Conservation (phyloP, 2,888 invertebrate species). For the Rhimphoctona megacephalus region DNA sequence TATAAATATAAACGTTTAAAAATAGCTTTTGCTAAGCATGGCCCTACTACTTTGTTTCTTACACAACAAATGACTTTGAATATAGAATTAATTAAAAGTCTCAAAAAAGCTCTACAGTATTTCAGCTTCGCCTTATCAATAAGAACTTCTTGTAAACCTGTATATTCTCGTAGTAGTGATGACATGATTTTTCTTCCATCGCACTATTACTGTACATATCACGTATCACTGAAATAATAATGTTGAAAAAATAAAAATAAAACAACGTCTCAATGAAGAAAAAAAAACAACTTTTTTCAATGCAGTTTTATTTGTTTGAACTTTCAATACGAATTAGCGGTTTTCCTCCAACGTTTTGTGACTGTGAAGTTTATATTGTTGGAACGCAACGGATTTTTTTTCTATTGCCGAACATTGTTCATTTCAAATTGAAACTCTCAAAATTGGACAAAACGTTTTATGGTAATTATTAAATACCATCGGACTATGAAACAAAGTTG, state of each 20-base stretch:
- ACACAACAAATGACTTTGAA: constrained; percentile 20
- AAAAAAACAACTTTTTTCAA: background rate
- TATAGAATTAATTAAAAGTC: constrained; percentile 25
- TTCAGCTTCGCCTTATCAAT: constrained; percentile 5
- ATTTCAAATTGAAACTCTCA: background rate
- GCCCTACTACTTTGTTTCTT: constrained; percentile 11
- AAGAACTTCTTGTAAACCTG: constrained; percentile 5
- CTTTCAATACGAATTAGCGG: background rate
- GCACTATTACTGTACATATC: background rate
- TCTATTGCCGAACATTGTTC: background rate
- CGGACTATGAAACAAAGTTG: no score
- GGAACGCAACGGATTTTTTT: background rate
- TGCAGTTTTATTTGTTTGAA: background rate
- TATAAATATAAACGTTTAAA: constrained; percentile 1
- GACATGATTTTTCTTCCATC: background rate
- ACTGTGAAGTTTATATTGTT: background rate
- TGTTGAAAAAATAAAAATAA: background rate
- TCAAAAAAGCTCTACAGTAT: constrained; percentile 17
- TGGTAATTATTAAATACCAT: background rate
- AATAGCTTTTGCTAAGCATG: constrained; percentile 58
- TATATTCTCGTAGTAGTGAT: background rate
- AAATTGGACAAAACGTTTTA: background rate
- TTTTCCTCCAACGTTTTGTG: background rate
- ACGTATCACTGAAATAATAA: constrained; percentile 35
- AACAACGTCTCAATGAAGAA: background rate